A percentile compares a stretch with the other conserved stretches of the same genome.
These are phyloP conservation scores for Schizopygopsis malacanthus DNA, from an alignment of 2,797 vertebrate species.

Conservation along the genomic window DNA sequence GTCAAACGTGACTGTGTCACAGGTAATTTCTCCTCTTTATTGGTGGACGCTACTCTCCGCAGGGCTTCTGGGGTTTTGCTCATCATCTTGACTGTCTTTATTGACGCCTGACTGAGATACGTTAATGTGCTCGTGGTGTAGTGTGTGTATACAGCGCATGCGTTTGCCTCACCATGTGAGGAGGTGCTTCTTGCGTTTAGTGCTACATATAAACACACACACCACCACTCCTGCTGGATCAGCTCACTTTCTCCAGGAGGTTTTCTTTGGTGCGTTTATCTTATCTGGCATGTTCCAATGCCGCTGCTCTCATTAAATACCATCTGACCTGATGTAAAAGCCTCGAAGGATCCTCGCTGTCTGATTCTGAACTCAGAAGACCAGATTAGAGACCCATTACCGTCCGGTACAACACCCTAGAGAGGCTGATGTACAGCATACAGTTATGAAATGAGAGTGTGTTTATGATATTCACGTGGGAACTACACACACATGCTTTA, in stretches of 20 bases:
- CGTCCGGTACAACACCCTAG: no score
- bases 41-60: background rate
- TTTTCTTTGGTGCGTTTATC: conserved; percentile 44
- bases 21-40: background rate
- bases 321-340: no score
- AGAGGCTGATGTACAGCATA: no score
- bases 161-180: background rate
- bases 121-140: background rate
- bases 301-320: background rate
- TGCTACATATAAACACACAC: background rate
- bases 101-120: background rate
- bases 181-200: conserved; percentile 8
- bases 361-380: background rate
- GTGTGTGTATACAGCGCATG: background rate
- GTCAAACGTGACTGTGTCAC: background rate
- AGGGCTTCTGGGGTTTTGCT: background rate
- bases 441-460: no score
- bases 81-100: background rate
- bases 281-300: background rate
- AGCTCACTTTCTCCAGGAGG: conserved; percentile 33
- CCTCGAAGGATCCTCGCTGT: background rate
- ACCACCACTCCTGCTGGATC: background rate
- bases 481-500: background rate
- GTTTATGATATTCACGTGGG: no score
- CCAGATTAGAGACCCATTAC: no score